A percentile compares a stretch with the other conserved stretches of the same genome.
phyloP scores from a whole-genome alignment of 2,888 invertebrate species.

The Thymelicus sylvestris region DNA sequence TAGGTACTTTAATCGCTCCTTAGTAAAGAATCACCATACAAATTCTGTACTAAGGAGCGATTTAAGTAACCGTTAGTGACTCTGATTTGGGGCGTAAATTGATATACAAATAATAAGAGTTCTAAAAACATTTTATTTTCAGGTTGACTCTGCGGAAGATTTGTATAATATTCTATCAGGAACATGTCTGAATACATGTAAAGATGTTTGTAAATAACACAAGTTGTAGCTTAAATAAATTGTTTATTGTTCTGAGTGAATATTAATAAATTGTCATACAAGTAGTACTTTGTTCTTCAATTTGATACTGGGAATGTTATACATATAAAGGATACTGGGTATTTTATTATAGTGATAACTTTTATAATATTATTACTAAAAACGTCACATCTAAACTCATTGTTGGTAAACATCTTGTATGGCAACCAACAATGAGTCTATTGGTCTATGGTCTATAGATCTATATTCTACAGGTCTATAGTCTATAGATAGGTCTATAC shows the following conservation, averaged over 20 bases:
- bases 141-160: conserved; percentile 57
- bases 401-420: no score
- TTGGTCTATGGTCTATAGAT: no score
- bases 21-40: no score
- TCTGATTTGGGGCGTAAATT: no score
- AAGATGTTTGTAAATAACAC: conserved; percentile 15
- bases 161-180: conserved; percentile 52
- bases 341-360: background rate
- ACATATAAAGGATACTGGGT: background rate
- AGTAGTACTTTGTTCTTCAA: background rate
- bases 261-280: conserved; percentile 2
- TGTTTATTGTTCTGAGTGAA: background rate
- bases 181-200: conserved; percentile 50
- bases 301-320: conserved; percentile 11
- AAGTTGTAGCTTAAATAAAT: conserved; percentile 46
- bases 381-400: background rate
- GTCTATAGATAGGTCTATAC: no score
- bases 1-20: no score
- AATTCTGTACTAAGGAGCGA: no score
- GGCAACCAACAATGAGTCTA: no score
- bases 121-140: conserved; percentile 39
- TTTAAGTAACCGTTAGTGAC: no score
- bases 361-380: background rate
- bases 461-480: no score
- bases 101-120: no score